Conservation (phyloP, 2,888 invertebrate species). For the Bugula neritina region DNA sequence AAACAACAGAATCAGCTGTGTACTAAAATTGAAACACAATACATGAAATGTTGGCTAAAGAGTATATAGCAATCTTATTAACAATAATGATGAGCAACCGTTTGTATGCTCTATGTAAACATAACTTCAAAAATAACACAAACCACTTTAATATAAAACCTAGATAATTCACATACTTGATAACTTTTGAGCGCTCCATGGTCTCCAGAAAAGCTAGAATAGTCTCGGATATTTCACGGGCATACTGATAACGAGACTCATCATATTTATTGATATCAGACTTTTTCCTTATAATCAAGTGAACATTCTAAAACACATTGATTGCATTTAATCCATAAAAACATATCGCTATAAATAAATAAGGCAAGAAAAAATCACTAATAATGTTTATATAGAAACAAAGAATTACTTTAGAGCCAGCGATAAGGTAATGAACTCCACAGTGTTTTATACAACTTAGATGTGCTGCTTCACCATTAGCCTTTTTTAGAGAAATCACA, state of each 20-base stretch:
- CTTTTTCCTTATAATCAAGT: conserved; percentile 11
- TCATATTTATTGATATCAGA: conserved; percentile 22
- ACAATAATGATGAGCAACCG: no score
- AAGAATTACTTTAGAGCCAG: conserved; percentile 6
- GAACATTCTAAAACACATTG: conserved; percentile 6
- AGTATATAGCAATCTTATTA: no score
- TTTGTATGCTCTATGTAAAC: no score
- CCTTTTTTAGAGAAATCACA: conserved; percentile 47
- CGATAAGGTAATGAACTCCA: conserved; percentile 38
- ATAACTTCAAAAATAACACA: no score
- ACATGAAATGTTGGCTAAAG: no score
- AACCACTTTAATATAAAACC: no score
- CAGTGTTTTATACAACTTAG: conserved; percentile 48
- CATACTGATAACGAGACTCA: conserved; percentile 26
- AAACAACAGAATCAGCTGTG: no score
- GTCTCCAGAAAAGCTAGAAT: conserved; percentile 42
- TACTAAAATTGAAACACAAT: no score
- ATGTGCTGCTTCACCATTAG: conserved; percentile 56
- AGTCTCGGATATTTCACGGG: conserved; percentile 29
- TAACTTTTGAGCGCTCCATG: conserved; percentile 36
- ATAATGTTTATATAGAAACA: background rate
- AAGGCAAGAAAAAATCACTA: background rate
- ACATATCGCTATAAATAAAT: background rate
- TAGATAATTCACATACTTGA: no score
- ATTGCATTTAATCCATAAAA: background rate